A percentile compares a stretch with the other conserved stretches of the same genome.
phyloP scores from a whole-genome alignment of 2,888 invertebrate genomes.

The Eupsilia transversa region DNA sequence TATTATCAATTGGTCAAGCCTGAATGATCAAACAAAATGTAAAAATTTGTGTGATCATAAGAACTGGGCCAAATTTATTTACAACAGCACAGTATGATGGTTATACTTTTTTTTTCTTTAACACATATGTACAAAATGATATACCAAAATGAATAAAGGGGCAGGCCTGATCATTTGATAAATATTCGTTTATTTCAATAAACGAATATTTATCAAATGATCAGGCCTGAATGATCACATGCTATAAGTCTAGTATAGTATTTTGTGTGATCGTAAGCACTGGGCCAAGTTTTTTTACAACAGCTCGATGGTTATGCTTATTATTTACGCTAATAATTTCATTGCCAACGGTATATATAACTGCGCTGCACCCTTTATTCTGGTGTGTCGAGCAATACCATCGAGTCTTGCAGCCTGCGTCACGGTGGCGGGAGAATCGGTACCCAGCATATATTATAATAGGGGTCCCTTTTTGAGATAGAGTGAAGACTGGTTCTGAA shows the following conservation, averaged over 20 bases:
- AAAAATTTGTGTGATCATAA: not conserved
- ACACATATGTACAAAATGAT: not conserved
- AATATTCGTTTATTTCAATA: too few species aligned
- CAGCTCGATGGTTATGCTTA: not conserved
- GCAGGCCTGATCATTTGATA: too few species aligned
- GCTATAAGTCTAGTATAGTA: not conserved
- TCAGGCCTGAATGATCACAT: not conserved
- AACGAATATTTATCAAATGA: not conserved
- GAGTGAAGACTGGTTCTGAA: slow-evolving; percentile 2
- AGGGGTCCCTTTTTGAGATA: slow-evolving; percentile 27
- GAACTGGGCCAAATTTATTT: not conserved
- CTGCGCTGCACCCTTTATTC: slow-evolving; percentile 71
- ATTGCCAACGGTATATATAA: slow-evolving; percentile 65
- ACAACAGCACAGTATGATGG: not conserved
- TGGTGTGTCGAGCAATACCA: slow-evolving; percentile 75
- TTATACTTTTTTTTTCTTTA: slow-evolving; percentile 15
- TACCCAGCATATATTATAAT: slow-evolving; percentile 34
- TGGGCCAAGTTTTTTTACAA: not conserved
- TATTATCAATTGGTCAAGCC: not conserved
- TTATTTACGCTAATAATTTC: slow-evolving; percentile 60
- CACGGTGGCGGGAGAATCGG: slow-evolving; percentile 29
- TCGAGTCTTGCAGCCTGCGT: slow-evolving; percentile 66
- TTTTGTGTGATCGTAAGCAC: not conserved
- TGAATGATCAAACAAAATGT: not conserved
- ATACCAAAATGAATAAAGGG: not conserved